Evolutionary conservation across 2,113 vertebrate genomes (phyloP), one percentile per base, ranked within the genome.

Genomic region (Myrmecophaga tridactyla): DNA sequence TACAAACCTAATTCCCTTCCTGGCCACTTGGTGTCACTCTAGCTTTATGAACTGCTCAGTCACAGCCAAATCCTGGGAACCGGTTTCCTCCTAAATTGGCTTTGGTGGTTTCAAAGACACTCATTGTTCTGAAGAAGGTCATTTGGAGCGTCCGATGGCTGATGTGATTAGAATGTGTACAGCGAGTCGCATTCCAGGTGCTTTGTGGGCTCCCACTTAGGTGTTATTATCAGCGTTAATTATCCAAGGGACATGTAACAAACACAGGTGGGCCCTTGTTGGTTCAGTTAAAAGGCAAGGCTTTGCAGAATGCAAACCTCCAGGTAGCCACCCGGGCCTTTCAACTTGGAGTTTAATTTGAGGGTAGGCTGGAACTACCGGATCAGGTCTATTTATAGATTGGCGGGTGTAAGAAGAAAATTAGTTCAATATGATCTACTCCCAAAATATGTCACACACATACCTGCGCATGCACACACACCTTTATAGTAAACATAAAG

Each of bases 21-120:
- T 97, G 82, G 51, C 98, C 98, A 97, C 98, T 98, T 98, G 98
- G 98, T 98, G 98, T 82, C 98, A 94, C 98, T 98, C 75, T 98
- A 94, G 98, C 97, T 97, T 98, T 98, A 97, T 67, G 86, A 98
- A 98, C 94, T 3, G 92, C 89, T 86, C 87, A 70, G 69, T 17
- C 5, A 46, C 13, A 6, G 58, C 27, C 62, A 53, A 95, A 81
- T 58, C 89, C 76, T 73, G 58, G 41, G 60, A 83, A 95, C 34
- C n/a, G 0, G 84, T 75, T 93, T 93, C 95, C 87, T 93, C 77
- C 51, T 11, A 56, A 34, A 7, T 80, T 97, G 97, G 94, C 89
- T 87, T 72, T 56, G 53, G 82, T 90, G 85, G 92, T 96, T 89
- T 96, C 95, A 97, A 94, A 98, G 98, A 96, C 90, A 80, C 93